Evolutionary conservation across 2,888 invertebrate genomes (phyloP).

Genomic region (Dichetophora obliterata): DNA sequence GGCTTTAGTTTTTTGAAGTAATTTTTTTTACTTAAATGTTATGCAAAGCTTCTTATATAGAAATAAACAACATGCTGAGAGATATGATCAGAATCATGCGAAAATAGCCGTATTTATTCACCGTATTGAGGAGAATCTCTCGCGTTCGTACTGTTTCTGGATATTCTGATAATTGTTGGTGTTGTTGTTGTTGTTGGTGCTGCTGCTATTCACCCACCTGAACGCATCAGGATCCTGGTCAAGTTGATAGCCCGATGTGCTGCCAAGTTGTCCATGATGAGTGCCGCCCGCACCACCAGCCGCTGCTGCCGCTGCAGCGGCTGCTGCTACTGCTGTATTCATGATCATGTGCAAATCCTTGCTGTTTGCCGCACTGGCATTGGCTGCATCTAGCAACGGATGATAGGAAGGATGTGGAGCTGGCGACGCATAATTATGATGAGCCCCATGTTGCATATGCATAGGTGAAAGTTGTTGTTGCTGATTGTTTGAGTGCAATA

Average conservation of each 20-base stretch:
- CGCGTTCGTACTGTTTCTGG: slow-evolving; percentile 21
- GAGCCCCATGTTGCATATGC: slow-evolving; percentile 42
- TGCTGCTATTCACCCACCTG: slow-evolving; percentile 59
- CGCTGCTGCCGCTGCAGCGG: slow-evolving; percentile 60
- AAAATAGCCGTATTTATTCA: slow-evolving; percentile 12
- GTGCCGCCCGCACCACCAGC: slow-evolving; percentile 44
- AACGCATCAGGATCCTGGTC: slow-evolving; percentile 70
- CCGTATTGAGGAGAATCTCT: slow-evolving; percentile 32
- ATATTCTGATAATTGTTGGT: slow-evolving; percentile 47
- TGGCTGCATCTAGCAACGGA: slow-evolving; percentile 64
- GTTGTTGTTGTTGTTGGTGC: slow-evolving; percentile 54
- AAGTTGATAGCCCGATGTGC: background rate
- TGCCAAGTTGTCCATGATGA: background rate
- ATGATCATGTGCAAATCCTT: slow-evolving; percentile 66
- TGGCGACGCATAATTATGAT: background rate
- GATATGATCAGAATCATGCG: background rate
- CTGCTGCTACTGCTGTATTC: slow-evolving; percentile 66
- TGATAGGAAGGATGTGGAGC: slow-evolving; percentile 56
- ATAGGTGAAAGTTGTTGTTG: slow-evolving; percentile 47
- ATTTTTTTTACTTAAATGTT: no score
- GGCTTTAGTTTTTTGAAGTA: no score
- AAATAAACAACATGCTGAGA: no score
- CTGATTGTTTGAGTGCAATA: slow-evolving; percentile 43
- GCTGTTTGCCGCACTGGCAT: slow-evolving; percentile 62
- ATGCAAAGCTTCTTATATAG: no score